A percentile compares a stretch with the other conserved stretches of the same genome.
Evolutionary conservation across 2,113 vertebrate genomes (phyloP).

Genomic region (Cacatua alba): DNA sequence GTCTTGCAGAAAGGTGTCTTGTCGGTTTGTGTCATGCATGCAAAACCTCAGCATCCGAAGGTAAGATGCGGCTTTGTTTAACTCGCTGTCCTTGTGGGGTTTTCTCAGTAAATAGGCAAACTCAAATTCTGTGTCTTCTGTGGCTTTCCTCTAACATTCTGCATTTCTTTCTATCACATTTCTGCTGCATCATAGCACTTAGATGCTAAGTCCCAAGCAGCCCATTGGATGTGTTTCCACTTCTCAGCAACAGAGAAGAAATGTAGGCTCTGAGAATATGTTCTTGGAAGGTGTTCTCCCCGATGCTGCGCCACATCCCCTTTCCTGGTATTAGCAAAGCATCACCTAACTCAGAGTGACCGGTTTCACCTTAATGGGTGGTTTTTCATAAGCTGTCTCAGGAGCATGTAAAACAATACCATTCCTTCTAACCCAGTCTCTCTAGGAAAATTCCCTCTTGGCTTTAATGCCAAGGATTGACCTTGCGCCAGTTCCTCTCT

Average conservation of each 20-base stretch:
- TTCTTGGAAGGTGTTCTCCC: neutral
- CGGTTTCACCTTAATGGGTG: neutral
- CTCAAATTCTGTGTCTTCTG: neutral
- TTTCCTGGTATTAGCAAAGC: neutral
- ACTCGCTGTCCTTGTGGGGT: neutral
- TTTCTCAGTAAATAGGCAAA: conserved; percentile 42
- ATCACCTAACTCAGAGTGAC: neutral
- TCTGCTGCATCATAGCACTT: neutral
- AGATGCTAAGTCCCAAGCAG: neutral
- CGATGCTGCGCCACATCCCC: neutral
- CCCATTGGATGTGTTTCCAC: neutral
- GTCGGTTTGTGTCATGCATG: conserved; percentile 32
- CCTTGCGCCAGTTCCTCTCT: neutral
- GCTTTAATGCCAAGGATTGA: neutral
- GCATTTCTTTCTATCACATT: neutral
- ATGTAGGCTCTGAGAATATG: neutral
- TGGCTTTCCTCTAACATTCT: neutral
- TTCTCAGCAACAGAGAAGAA: neutral
- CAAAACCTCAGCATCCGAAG: neutral
- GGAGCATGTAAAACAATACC: neutral
- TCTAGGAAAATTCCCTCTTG: conserved; percentile 18
- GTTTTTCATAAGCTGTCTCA: neutral
- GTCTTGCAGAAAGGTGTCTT: neutral
- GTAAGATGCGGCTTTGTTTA: neutral
- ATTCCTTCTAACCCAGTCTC: neutral